These are phyloP conservation scores for Melanotaenia pygmaea DNA, from an alignment of 2,797 vertebrate genomes.

Conservation along the genomic window DNA sequence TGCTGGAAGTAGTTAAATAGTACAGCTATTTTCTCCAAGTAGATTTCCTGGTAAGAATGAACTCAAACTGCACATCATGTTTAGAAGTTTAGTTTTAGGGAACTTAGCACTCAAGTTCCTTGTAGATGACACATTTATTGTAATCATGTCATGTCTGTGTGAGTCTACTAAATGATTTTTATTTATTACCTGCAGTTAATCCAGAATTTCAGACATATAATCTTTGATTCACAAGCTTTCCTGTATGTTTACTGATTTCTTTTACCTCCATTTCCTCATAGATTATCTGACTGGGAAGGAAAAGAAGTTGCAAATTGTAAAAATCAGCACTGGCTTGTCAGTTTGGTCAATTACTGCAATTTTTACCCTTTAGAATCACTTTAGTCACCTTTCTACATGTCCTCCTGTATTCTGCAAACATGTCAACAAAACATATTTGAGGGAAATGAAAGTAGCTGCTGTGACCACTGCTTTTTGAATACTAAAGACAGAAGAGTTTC, in stretches of 20 bases:
- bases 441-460: conserved; percentile 36
- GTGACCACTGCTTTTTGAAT: neutral
- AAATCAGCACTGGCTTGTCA: too few species aligned
- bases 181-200: neutral
- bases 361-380: neutral
- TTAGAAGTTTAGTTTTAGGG: conserved; percentile 17
- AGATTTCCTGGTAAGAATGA: too few species aligned
- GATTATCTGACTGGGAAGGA: neutral
- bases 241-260: neutral
- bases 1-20: too few species aligned
- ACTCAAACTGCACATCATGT: too few species aligned
- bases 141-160: too few species aligned
- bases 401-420: neutral
- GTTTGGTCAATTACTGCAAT: rapidly evolving
- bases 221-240: neutral
- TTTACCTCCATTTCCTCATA: neutral
- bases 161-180: neutral
- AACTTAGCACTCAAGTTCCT: conserved; percentile 32
- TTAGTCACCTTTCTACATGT: neutral
- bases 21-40: too few species aligned
- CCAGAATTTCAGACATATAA: neutral
- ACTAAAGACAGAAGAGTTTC: neutral
- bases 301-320: too few species aligned
- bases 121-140: conserved; percentile 5
- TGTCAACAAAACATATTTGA: conserved; percentile 3